Evolutionary conservation across 2,113 vertebrate species (phyloP), one percentile per base, ranked within the genome.

Genomic region (Ceuthmochares aereus): DNA sequence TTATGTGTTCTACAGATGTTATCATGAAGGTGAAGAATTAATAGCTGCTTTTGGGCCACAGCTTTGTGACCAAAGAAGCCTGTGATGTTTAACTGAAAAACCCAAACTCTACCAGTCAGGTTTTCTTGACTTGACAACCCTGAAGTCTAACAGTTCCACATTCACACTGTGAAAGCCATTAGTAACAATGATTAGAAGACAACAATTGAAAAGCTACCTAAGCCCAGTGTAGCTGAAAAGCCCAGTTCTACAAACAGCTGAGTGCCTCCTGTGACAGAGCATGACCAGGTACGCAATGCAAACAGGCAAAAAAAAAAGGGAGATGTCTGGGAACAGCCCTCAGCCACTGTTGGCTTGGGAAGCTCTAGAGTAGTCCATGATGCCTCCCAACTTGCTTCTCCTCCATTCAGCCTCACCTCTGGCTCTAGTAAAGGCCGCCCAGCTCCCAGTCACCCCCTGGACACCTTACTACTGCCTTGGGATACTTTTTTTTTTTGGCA

Each of bases 211-310:
- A 34, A 45, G 23, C 3, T 16, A 18, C 5, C 4, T 10, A 49
- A 42, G 27, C n/a, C 29, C 43, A 30, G 3, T 4, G 34, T 1
- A 64, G 56, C 17, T 42, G 4, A 62, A 54, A 30, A 30, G 14
- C 37, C 16, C 59, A 40, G 22, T n/a, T 18, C 43, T 30, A 30
- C 4, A 36, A 23, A 49, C 14, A 7, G 10, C 1, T 12, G 12
- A 37, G 63, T 8, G 23, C 69, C 11, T 25, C 37, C 34, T 2
- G 0, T 6, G 54, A 2, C 10, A 2, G 36, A 60, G 68, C 15
- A 12, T 8, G 23, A 7, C 2, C 22, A 23, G 20, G 26, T 8
- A 36, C 22, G 3, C 0, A 1, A 29, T 8, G 36, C 42, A 2
- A n/a, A 36, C 10, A 18, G 29, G 43, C 81, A 14, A 11, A 8